Percentiles rank a stretch among this genome's conserved stretches.
phyloP scores from a whole-genome alignment of 1,140 invertebrate genomes.

The Apis cerana region DNA sequence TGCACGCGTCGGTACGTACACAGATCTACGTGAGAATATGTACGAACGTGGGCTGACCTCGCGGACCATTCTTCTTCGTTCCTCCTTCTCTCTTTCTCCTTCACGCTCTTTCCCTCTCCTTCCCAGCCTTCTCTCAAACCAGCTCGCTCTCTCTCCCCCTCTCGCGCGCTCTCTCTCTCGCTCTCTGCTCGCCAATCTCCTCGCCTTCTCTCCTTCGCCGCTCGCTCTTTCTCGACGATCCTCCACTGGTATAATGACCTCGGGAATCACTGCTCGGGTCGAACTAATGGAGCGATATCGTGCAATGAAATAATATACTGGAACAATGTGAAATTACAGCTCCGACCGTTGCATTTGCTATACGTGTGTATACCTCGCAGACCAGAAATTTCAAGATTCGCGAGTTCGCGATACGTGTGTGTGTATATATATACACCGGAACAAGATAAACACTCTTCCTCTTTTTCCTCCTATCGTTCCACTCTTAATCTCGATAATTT shows the following conservation, averaged over 20 bases:
- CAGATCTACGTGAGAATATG: slow-evolving; percentile 51
- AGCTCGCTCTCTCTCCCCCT: not conserved
- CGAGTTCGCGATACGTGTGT: not conserved
- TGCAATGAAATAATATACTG: slow-evolving; percentile 56
- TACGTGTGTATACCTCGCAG: not conserved
- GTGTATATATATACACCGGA: not conserved
- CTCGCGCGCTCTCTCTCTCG: not conserved
- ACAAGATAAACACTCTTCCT: not conserved
- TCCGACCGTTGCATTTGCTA: not conserved
- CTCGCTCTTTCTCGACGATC: slow-evolving; percentile 29
- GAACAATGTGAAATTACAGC: slow-evolving; percentile 47
- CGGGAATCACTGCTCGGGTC: slow-evolving; percentile 48
- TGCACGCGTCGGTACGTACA: slow-evolving; percentile 48
- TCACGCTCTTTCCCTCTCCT: slow-evolving; percentile 29
- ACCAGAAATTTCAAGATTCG: slow-evolving; percentile 28
- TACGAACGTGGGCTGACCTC: slow-evolving; percentile 54
- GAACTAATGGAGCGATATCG: slow-evolving; percentile 55
- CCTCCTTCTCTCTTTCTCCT: slow-evolving; percentile 27
- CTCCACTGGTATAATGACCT: slow-evolving; percentile 34
- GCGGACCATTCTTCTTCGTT: slow-evolving; percentile 50
- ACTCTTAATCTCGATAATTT: not conserved
- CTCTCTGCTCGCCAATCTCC: not conserved
- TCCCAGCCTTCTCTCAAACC: not conserved
- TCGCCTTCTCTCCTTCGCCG: slow-evolving; percentile 14
- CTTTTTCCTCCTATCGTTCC: not conserved